Base-by-base conservation (phyloP, 2,888 invertebrate genomes). In the Sialis lutaria region DNA sequence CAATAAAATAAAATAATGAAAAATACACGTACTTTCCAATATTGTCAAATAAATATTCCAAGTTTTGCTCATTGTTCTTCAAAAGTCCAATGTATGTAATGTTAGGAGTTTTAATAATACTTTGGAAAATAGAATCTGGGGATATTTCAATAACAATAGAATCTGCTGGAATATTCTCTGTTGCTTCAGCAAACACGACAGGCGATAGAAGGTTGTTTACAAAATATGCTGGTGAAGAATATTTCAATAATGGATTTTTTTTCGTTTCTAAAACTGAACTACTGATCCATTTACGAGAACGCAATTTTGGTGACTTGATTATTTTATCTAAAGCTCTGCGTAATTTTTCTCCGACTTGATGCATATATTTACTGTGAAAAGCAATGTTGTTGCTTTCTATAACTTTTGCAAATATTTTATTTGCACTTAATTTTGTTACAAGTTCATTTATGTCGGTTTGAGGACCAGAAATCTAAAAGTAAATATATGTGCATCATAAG, bases 121-220 rank as follows among this genome's bases (percentile, higher is more conserved):
- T 84, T 67, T 91, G 90, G 55, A 95, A 73, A 53, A 93, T 73
- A 57, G 85, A 83, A 64, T 92, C 91, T 30, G 93, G 92, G 30
- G 92, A 91, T 56, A 93, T 70, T 65, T 95, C 93, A 57, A 93
- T 73, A 53, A 83, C 72, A 50, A 91, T 67, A 7, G 91, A 88
- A 60, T 84, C 81, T 53, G 72, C 74, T 22, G 93, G 93, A 40
- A 93, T 72, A 58, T 79, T 75, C 52, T 70, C 66, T 53, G 91
- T 58, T n/a, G 82, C 89, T 59, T 87, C 88, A 58, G 88, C 79
- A 73, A 88, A 91, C 45, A 86, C 72, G 46, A 91, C 91, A 12
- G 90, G 88, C 49, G 87, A 88, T 50, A 89, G 70, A 54, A 91
- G 70, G 66, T 92, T 92, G 72, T 91, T 89, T 40, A 88, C 89